phyloP scores from a whole-genome alignment of 2,797 vertebrate species.

The Melanotaenia pygmaea region DNA sequence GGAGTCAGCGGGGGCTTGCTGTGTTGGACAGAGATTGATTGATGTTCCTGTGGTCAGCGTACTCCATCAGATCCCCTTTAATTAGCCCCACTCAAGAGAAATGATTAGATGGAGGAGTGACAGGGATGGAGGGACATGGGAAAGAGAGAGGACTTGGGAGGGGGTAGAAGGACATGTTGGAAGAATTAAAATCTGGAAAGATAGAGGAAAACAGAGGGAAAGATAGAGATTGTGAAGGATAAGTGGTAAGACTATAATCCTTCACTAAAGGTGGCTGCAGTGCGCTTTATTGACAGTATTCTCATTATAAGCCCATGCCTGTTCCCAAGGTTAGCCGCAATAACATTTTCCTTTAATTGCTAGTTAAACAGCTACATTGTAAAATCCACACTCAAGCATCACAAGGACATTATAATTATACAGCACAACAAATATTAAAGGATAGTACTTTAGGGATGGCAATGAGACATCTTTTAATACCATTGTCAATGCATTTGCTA shows the following conservation, averaged over 20 bases:
- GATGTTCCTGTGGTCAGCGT: constrained; percentile 78
- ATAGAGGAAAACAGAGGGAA: constrained; percentile 1
- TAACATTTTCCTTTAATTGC: constrained; percentile 35
- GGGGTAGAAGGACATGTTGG: constrained; percentile 8
- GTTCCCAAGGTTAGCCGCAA: constrained; percentile 46
- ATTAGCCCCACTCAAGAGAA: constrained; percentile 78
- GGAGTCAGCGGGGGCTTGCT: constrained; percentile 60
- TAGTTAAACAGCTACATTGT: constrained; percentile 25
- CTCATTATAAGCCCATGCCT: constrained; percentile 31
- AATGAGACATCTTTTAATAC: constrained; percentile 22
- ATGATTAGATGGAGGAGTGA: constrained; percentile 73
- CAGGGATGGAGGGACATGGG: constrained; percentile 47
- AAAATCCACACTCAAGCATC: constrained; percentile 8
- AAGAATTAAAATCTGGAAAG: constrained; percentile 4
- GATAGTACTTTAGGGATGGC: constrained; percentile 19
- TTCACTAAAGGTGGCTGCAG: constrained; percentile 43
- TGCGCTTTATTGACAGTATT: constrained; percentile 26
- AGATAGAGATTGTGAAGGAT: constrained; percentile 33
- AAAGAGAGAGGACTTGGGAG: constrained; percentile 31
- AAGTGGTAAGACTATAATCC: constrained; percentile 53
- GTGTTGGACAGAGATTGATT: constrained; percentile 82
- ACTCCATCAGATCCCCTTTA: constrained; percentile 79
- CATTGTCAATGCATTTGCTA: background rate
- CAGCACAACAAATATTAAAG: constrained; percentile 9
- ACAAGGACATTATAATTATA: constrained; percentile 27